phyloP scores from a whole-genome alignment of 2,797 vertebrate species.

The Pachyuromys duprasi region DNA sequence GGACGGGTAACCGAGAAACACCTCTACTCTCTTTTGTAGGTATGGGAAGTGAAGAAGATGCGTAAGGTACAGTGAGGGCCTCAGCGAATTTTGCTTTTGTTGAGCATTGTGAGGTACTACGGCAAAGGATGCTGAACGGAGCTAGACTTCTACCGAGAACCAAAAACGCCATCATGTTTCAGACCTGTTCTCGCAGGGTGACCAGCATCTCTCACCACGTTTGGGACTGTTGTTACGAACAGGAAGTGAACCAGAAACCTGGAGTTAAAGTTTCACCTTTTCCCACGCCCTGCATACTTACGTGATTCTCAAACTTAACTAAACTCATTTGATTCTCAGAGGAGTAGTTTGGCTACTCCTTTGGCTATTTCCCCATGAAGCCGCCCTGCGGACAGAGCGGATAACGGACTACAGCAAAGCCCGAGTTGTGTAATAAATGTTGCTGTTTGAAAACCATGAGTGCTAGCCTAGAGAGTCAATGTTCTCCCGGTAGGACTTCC shows the following conservation, averaged over 20 bases:
- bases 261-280: slow-evolving; percentile 38
- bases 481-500: neutral
- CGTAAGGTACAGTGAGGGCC: neutral
- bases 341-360: neutral
- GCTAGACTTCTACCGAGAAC: neutral
- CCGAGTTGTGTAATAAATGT: neutral
- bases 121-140: neutral
- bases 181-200: neutral
- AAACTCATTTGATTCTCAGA: too few species aligned
- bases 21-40: slow-evolving; percentile 43
- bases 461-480: neutral
- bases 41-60: slow-evolving; percentile 61
- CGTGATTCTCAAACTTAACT: slow-evolving; percentile 8
- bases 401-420: neutral
- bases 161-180: neutral
- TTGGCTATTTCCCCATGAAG: neutral
- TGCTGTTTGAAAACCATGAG: neutral
- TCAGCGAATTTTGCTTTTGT: slow-evolving; percentile 48
- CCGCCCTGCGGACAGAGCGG: neutral
- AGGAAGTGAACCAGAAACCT: slow-evolving; percentile 5
- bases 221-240: slow-evolving; percentile 9
- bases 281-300: neutral
- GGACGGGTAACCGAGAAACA: slow-evolving; percentile 34
- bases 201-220: neutral
- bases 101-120: neutral